Base-by-base conservation (phyloP, 2,113 vertebrate species). In the Edolisoma coerulescens region DNA sequence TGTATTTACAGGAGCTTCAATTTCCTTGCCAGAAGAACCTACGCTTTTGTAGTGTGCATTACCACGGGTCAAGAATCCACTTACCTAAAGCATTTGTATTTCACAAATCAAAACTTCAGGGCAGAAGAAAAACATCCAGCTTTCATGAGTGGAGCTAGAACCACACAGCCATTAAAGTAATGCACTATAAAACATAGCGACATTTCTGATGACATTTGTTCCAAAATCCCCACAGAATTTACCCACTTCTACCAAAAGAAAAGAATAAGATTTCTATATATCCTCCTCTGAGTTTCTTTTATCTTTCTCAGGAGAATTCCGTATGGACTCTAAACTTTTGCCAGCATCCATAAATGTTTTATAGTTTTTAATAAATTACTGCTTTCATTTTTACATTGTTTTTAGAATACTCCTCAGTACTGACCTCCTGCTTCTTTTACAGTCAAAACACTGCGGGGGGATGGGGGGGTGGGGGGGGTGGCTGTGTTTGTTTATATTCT, bases 381-480 rank as follows among this genome's bases (percentile, higher is more conserved):
- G 4, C 7, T 61, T 68, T 81, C 13, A 35, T 84, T 82, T 80
- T 59, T 24, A 10, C 7, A 16, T 22, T 56, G 3, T 22, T 88
- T 88, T 86, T 41, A 63, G 61, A 52, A 28, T 88, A 35, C 2
- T 47, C 17, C 11, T 76, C 27, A 88, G 12, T 30, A 53, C 18
- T 41, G 7, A 14, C 16, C 7, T 80, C 9, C 56, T 16, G 33
- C 18, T 50, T 65, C 4, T 70, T 75, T 52, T 49, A 21, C 12
- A 57, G 16, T 33, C 13, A 80, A 54, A 89, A 59, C 21, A 75
- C 47, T 26, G 14, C 0, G 3, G 24, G 33, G 3, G 10, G 6
- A 1, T 35, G 21, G 32, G 0, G 3, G 24, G 33, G 3, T n/a
- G 0, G 3, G 24, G 33, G 3, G 10, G 6, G 1, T 35, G 21